These are phyloP conservation scores for Zeus faber DNA, from an alignment of 2,113 vertebrate species.

Conservation along the genomic window DNA sequence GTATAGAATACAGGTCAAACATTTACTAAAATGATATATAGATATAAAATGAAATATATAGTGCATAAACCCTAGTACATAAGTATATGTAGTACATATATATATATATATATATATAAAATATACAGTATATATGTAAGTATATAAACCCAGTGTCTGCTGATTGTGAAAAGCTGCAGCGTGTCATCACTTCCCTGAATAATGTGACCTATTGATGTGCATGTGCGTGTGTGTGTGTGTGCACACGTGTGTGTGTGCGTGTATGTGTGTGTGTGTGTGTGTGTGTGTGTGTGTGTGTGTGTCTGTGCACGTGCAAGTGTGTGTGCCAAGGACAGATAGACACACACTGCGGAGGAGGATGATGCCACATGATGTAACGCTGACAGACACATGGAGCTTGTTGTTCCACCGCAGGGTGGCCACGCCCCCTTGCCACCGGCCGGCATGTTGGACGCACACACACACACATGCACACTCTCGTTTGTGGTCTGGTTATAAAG, in stretches of 20 bases:
- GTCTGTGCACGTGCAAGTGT: constrained; percentile 8
- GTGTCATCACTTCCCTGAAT: constrained; percentile 16
- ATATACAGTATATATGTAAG: too few species aligned
- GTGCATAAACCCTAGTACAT: too few species aligned
- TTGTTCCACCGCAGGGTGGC: constrained; percentile 53
- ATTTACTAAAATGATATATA: too few species aligned
- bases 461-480: background rate
- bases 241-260: constrained; percentile 16
- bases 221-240: constrained; percentile 8
- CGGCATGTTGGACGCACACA: constrained; percentile 26
- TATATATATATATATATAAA: too few species aligned
- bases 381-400: constrained; percentile 58
- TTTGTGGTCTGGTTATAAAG: too few species aligned
- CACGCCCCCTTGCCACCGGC: constrained; percentile 46
- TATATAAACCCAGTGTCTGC: too few species aligned
- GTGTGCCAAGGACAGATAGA: constrained; percentile 19
- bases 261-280: constrained; percentile 19
- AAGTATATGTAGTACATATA: too few species aligned
- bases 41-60: too few species aligned
- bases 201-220: constrained; percentile 14
- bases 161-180: too few species aligned
- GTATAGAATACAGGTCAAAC: too few species aligned
- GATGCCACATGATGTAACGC: constrained; percentile 56
- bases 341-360: constrained; percentile 37
- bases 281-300: constrained; percentile 1